Evolutionary conservation across 2,113 vertebrate genomes (phyloP), one percentile per base, ranked within the genome.

Genomic region (Strigops habroptila): DNA sequence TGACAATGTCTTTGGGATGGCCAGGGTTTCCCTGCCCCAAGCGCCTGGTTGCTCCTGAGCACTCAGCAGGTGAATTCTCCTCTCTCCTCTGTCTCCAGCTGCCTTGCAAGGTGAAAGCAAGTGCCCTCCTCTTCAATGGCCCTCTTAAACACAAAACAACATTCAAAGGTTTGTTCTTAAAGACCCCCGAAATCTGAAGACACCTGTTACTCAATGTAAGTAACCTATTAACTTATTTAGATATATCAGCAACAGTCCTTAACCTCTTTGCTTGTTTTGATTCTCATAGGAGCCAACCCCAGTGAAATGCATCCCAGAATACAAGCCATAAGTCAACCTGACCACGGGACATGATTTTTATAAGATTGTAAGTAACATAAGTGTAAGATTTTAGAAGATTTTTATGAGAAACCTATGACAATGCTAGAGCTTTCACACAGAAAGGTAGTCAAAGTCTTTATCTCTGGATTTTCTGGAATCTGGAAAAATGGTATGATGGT

Each of bases 301-400:
- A 59, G 39, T 5, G 49, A 90, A 69, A 86, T 2, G 1, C 12
- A 53, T 12, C 59, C 24, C 52, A 77, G 68, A 82, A 57, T 12
- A 16, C 3, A 43, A 84, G 27, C 48, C 14, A 31, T 17, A 27
- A 69, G 53, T n/a, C 48, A 35, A 27, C 17, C 39, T 37, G 31
- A 55, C 13, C 11, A n/a, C 0, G 2, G 46, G 37, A 75, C 4
- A 7, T 3, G 6, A 46, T 43, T 67, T 82, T 73, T 43, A 5
- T 17, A 52, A 49, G 30, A 46, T 49, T 68, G n/a, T 28, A 75
- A 82, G 12, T 44, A 78, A 75, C 2, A 1, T 5, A 55, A 63
- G 7, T 31, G 6, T 41, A 76, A 68, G 17, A 53, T 64, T 80
- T 80, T 35, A 5, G 7, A 70, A 46, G 25, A 60, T 70, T 85